Evolutionary conservation across 1,140 invertebrate genomes (phyloP).

Genomic region (Drosophila equinoxialis): DNA sequence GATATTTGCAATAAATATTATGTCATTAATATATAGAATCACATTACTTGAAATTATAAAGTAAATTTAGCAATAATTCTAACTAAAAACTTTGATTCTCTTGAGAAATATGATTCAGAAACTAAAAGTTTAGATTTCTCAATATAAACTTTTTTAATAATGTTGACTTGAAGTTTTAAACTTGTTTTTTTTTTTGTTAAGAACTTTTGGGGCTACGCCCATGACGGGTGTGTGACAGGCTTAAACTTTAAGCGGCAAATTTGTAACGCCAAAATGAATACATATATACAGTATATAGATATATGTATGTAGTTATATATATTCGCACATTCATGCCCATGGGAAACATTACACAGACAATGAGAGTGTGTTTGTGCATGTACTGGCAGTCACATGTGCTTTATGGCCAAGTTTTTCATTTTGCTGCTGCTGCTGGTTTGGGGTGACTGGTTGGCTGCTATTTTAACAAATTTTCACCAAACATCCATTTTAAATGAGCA

Average conservation of each 20-base stretch:
- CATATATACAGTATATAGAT: constrained; percentile 15
- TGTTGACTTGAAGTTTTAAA: not conserved
- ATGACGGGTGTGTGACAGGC: not conserved
- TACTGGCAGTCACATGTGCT: constrained; percentile 69
- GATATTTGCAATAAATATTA: no score
- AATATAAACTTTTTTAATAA: not conserved
- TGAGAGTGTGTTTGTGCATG: not conserved
- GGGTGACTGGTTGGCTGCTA: constrained; percentile 43
- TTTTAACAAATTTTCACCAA: constrained; percentile 79
- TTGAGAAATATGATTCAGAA: not conserved
- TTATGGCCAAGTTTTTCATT: constrained; percentile 65
- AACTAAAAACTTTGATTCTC: not conserved
- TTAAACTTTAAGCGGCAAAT: constrained; percentile 15
- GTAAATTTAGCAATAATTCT: not conserved
- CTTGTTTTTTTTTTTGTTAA: not conserved
- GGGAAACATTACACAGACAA: constrained; percentile 10
- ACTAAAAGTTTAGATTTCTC: not conserved
- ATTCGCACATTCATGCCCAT: constrained; percentile 9
- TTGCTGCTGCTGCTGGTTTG: constrained; percentile 32
- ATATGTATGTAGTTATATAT: constrained; percentile 1
- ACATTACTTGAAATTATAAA: not conserved
- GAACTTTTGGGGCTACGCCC: constrained; percentile 4
- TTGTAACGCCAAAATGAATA: constrained; percentile 15
- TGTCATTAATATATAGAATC: no score
- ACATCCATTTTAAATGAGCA: constrained; percentile 46